Evolutionary conservation across 2,888 invertebrate species (phyloP), one percentile per base, ranked within the genome.

Genomic region (Lymantria dispar): DNA sequence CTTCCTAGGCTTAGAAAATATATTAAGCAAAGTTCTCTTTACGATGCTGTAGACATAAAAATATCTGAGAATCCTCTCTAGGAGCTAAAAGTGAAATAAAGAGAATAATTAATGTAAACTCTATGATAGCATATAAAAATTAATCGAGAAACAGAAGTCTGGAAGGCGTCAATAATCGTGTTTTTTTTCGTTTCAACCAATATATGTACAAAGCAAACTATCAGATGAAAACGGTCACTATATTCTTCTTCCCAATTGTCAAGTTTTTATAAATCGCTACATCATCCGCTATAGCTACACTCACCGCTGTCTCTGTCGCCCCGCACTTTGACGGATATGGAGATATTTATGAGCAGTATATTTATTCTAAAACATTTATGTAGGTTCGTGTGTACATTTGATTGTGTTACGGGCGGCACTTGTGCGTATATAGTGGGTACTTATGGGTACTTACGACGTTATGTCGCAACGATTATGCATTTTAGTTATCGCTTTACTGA

Each of bases 301-400:
- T 14, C 15, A 8, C 30, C 60, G 60, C 55, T 37, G 3, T 33
- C 46, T 58, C 13, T 62, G n/a, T 36, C 0, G 47, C 58, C 47
- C 8, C 45, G 49, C 8, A 22, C 33, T 11, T 15, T 56, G 59
- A 64, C 56, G 69, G 56, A 70, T 70, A 70, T 68, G 69, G 71
- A 55, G 45, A 61, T 70, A 64, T 70, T 69, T 69, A 71, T 71
- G 65, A 54, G 59, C 59, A 57, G 58, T 56, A 67, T 58, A 59
- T 66, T 63, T 70, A 64, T 68, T 60, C 53, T 43, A 54, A 61
- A 57, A 59, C 62, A 64, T 70, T 70, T 64, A 69, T 63, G 61
- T 56, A 46, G 46, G 47, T 62, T 64, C 68, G 60, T 71, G 69
- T 63, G 55, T 60, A 56, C 59, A 59, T 56, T 55, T 22, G 22